A percentile compares a stretch with the other conserved stretches of the same genome.
These are phyloP conservation scores for Tricholauxania praeusta DNA, from an alignment of 2,888 invertebrate species.

Conservation along the genomic window DNA sequence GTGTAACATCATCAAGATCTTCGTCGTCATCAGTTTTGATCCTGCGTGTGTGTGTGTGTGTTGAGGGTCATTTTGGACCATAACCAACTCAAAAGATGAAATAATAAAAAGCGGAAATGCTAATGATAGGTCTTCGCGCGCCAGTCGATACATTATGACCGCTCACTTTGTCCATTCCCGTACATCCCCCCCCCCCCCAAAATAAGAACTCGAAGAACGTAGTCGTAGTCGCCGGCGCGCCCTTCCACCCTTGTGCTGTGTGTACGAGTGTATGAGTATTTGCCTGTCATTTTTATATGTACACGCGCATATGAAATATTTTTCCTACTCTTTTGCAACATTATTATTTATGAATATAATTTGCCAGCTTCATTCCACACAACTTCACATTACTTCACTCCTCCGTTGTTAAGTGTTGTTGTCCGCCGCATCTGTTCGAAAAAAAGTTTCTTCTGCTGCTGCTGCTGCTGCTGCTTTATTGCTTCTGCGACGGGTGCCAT, in stretches of 20 bases:
- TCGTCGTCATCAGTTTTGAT: neutral
- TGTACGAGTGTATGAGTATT: too few species aligned
- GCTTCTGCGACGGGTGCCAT: neutral
- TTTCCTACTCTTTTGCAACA: constrained; percentile 1
- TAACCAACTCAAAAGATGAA: constrained; percentile 51
- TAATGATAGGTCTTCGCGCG: constrained; percentile 65
- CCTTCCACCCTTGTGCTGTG: neutral
- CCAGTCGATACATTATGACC: constrained; percentile 38
- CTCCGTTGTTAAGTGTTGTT: too few species aligned
- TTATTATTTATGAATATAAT: constrained; percentile 38
- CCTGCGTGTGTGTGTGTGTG: neutral
- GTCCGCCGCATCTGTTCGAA: constrained; percentile 14
- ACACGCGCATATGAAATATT: neutral
- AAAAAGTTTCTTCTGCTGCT: neutral
- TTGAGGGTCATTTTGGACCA: constrained; percentile 21
- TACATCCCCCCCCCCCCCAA: neutral
- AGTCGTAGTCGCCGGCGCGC: neutral
- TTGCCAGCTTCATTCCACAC: constrained; percentile 24
- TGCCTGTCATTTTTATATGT: constrained; percentile 11
- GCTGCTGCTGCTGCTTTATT: neutral
- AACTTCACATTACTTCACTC: too few species aligned
- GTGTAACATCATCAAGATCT: constrained; percentile 10
- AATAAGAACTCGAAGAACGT: too few species aligned
- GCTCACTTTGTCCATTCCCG: constrained; percentile 20
- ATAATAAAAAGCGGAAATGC: constrained; percentile 68